phyloP scores from a whole-genome alignment of 2,797 vertebrate species.

The Oophaga sylvatica region DNA sequence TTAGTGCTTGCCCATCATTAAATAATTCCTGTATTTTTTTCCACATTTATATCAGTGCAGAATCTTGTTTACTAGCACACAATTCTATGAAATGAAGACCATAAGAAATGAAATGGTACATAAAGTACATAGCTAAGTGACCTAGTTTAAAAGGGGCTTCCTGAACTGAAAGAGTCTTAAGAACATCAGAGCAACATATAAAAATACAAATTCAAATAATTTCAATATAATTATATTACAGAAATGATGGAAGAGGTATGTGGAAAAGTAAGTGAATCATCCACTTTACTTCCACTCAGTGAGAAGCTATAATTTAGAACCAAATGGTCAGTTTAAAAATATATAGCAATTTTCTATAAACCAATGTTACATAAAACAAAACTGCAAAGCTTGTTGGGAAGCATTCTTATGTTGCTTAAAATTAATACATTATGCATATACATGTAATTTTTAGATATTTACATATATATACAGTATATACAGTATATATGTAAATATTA shows the following conservation, averaged over 20 bases:
- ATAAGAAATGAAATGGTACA: not conserved
- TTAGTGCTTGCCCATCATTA: too few relatives aligned
- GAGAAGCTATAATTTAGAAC: not conserved
- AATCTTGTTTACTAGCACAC: not conserved
- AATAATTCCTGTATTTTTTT: not conserved
- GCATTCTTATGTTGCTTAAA: too few relatives aligned
- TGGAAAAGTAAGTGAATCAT: conserved; percentile 18
- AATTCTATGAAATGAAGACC: not conserved
- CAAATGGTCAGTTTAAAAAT: not conserved
- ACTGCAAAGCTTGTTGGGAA: not conserved
- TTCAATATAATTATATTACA: not conserved
- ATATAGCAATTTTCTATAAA: not conserved
- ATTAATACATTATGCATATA: too few relatives aligned
- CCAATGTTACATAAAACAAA: not conserved
- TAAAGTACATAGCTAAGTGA: not conserved
- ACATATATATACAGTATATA: too few relatives aligned
- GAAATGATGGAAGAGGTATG: not conserved
- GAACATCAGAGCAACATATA: not conserved
- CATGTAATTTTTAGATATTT: too few relatives aligned
- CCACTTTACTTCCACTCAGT: not conserved
- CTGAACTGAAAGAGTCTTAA: conserved; percentile 3
- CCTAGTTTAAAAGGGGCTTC: not conserved
- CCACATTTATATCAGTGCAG: not conserved
- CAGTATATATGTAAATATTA: too few relatives aligned
- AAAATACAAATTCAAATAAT: not conserved